These are phyloP conservation scores for Heliocidaris tuberculata DNA, from an alignment of 35 echinoderm and acorn worm genomes.

Conservation along the genomic window DNA sequence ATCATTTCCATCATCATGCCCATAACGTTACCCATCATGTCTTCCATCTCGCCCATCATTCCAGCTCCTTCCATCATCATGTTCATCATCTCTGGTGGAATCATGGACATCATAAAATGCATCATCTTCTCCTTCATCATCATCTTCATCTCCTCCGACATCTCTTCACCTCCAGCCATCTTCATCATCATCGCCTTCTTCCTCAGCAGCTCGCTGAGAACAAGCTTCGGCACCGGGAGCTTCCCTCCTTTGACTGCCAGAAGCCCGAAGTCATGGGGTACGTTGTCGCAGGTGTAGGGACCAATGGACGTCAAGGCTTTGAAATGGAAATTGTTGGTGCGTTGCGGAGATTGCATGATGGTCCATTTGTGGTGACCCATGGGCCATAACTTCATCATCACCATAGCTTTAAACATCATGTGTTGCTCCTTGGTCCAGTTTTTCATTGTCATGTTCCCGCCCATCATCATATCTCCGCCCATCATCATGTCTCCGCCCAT, in stretches of 20 bases:
- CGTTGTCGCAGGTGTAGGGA: constrained; percentile 38
- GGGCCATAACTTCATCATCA: neutral
- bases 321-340: constrained; percentile 7
- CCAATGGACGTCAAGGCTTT: neutral
- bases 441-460: neutral
- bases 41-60: neutral
- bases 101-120: constrained; percentile 1
- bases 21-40: neutral
- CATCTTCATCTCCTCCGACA: constrained; percentile 4
- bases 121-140: neutral
- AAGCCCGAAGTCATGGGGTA: constrained; percentile 17
- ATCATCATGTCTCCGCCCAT: constrained; percentile 16
- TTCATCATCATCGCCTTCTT: constrained; percentile 35
- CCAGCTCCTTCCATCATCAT: neutral
- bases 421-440: constrained; percentile 25
- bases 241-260: neutral
- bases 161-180: neutral
- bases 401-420: neutral
- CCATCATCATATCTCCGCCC: neutral
- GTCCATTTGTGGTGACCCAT: constrained; percentile 31
- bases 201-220: neutral
- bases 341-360: constrained; percentile 21
- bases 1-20: constrained; percentile 6
- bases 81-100: constrained; percentile 1
- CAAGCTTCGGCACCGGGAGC: neutral